Evolutionary conservation across 2,888 invertebrate species (phyloP), one percentile per base, ranked within the genome.

Genomic region (Tinea semifulvella): DNA sequence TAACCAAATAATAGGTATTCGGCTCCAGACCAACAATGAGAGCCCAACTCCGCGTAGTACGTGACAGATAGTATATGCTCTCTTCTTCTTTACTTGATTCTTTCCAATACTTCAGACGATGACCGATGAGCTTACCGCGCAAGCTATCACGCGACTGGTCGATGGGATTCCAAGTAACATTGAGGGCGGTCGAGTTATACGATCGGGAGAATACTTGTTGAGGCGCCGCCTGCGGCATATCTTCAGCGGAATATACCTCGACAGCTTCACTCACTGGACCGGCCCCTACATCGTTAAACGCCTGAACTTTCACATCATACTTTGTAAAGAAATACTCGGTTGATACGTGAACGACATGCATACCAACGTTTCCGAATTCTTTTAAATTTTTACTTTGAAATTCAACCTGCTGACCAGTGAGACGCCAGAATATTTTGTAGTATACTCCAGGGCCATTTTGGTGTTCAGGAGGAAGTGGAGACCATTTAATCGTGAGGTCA

Each of bases 31-130:
- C 98, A 8, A 98, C 96, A 59, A 98, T 92, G 2, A 96, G 80
- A 1, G 96, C 94, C 89, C 92, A 91, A 44, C 92, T 88, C 43
- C 88, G 84, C 1, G 90, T 92, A 1, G 90, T 90, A 49, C 95
- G 85, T 7, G 94, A 95, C 45, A 96, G 74, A 65, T 90, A 94
- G 65, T 92, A 94, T 35, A 93, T 89, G 46, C 88, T 83, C 59
- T 91, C 89, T 58, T 92, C 89, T 63, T 93, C 91, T 44, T 85
- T 84, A 52, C 86, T 85, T 10, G 79, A 84, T 53, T 88, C 85
- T 61, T 87, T 89, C 96, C 96, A 97, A 61, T 96, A 97, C 64
- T 96, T 96, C 49, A 97, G 84, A 61, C 96, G 88, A 64, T 96
- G 94, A 0, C 98, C 97, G 50, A 94, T 92, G 13, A 98, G 85